Evolutionary conservation across 2,888 invertebrate species (phyloP).

Genomic region (Thyatira batis): DNA sequence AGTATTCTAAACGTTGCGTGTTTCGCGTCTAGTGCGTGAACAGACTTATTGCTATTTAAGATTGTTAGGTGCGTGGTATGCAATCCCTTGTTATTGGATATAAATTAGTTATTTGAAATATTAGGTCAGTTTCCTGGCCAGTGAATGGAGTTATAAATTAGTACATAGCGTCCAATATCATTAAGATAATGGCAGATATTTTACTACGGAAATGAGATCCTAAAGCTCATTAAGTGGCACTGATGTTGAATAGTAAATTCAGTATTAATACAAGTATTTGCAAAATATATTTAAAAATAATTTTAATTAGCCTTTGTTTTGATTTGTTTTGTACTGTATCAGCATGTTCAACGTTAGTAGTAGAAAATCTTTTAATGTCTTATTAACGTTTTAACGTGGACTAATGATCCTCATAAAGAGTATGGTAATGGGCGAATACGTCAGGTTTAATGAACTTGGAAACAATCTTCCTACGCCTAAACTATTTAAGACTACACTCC

Average conservation of each 20-base stretch:
- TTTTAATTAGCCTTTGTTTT: constrained; percentile 15
- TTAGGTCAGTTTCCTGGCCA: constrained; percentile 33
- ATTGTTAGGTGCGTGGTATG: neutral
- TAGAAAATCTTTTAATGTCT: neutral
- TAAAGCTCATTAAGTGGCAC: no score
- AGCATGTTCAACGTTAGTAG: neutral
- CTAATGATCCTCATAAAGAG: constrained; percentile 3
- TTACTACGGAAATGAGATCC: constrained; percentile 15
- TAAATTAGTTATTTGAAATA: constrained; percentile 38
- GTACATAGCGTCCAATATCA: constrained; percentile 25
- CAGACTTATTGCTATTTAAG: neutral
- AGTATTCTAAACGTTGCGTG: neutral
- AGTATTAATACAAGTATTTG: no score
- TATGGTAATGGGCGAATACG: constrained; percentile 6
- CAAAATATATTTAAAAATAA: no score
- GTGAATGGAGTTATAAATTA: constrained; percentile 31
- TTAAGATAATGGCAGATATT: constrained; percentile 28
- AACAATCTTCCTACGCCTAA: constrained; percentile 3
- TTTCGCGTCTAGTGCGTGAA: neutral
- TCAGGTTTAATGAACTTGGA: constrained; percentile 8
- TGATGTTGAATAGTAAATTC: no score
- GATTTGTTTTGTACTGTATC: neutral
- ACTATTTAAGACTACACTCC: neutral
- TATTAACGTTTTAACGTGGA: neutral
- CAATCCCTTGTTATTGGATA: constrained; percentile 13